These are phyloP conservation scores for Tuta absoluta DNA, from an alignment of 2,888 invertebrate genomes.

Conservation along the genomic window DNA sequence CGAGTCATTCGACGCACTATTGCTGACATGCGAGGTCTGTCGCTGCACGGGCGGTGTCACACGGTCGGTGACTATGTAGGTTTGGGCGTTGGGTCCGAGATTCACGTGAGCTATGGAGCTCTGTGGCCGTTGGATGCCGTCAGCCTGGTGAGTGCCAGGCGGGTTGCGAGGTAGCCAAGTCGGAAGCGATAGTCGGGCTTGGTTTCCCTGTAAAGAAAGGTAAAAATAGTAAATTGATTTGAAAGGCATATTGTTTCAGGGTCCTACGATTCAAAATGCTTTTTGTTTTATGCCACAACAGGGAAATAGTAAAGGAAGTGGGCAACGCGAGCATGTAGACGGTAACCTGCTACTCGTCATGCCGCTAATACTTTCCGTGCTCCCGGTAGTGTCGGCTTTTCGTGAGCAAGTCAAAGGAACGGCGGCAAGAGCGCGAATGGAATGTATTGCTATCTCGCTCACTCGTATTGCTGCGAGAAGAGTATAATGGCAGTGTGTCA, in stretches of 20 bases:
- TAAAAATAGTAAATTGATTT: not conserved
- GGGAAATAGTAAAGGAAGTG: no score
- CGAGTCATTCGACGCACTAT: constrained; percentile 62
- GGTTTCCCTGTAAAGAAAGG: constrained; percentile 58
- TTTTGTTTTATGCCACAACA: no score
- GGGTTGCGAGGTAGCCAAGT: constrained; percentile 71
- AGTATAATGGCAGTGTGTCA: no score
- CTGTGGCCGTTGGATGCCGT: constrained; percentile 61
- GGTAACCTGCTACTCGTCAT: no score
- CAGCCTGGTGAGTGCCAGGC: constrained; percentile 60
- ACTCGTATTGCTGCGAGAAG: no score
- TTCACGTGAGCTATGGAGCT: constrained; percentile 72
- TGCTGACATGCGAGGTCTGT: constrained; percentile 52
- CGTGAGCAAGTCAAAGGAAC: no score
- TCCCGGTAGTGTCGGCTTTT: no score
- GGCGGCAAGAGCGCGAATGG: no score
- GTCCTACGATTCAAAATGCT: not conserved
- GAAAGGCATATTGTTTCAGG: not conserved
- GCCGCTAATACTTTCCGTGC: no score
- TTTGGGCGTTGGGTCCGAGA: constrained; percentile 55
- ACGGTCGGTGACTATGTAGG: constrained; percentile 66
- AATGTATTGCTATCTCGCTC: no score
- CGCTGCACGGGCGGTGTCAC: constrained; percentile 50
- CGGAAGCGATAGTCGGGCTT: constrained; percentile 68
- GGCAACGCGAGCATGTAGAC: no score